phyloP scores from a whole-genome alignment of 2,888 invertebrate species.

The Petrolisthes manimaculis region DNA sequence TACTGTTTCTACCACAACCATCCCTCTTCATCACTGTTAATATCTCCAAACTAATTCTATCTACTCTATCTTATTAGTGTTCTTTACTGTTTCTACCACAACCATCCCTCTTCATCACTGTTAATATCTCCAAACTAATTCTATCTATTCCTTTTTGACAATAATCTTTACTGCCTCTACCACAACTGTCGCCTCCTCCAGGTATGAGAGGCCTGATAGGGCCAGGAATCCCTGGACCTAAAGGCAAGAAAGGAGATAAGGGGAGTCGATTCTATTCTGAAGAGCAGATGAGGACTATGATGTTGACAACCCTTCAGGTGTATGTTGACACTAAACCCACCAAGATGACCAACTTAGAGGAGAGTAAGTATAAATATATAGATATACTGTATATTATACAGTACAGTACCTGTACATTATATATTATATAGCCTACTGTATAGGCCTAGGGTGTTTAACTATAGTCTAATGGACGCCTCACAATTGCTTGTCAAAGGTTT shows the following conservation, averaged over 20 bases:
- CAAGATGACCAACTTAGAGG: conserved; percentile 32
- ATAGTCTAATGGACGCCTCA: no score
- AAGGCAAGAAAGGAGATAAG: conserved; percentile 47
- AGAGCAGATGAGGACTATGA: conserved; percentile 58
- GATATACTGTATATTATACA: no score
- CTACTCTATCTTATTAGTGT: no score
- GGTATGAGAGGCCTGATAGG: conserved; percentile 53
- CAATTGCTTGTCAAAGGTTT: no score
- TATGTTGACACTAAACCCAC: conserved; percentile 47
- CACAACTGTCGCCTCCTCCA: not conserved
- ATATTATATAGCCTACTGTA: no score
- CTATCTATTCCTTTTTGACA: not conserved
- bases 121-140: not conserved
- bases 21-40: no score
- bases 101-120: not conserved
- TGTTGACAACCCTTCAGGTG: conserved; percentile 56
- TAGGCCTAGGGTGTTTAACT: no score
- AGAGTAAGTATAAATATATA: conserved; percentile 23
- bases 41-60: no score
- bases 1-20: no score
- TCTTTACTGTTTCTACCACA: not conserved
- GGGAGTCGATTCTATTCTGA: conserved; percentile 57
- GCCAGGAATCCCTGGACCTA: conserved; percentile 46
- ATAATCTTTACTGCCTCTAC: not conserved
- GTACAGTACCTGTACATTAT: no score